Conservation (phyloP, 1,140 invertebrate species). For the Drepana arcuata region DNA sequence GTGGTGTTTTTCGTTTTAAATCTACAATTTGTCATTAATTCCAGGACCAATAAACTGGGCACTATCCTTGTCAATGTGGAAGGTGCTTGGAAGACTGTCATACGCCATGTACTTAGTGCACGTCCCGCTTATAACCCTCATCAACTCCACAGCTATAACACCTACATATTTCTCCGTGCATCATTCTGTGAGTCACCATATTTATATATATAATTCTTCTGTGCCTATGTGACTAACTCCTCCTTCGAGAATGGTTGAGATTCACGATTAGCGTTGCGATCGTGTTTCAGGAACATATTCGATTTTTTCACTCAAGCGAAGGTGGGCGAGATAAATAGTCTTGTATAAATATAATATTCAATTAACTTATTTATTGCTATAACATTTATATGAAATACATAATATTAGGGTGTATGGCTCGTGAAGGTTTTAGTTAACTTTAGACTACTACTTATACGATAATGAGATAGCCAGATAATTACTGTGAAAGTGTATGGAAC, state of each 20-base stretch:
- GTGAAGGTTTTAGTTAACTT: no score
- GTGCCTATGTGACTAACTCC: neutral
- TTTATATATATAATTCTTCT: no score
- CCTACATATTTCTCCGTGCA: conserved; percentile 15
- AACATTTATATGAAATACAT: no score
- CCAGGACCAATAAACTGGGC: conserved; percentile 60
- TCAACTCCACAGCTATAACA: conserved; percentile 10
- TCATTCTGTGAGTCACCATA: conserved; percentile 18
- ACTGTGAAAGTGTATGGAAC: no score
- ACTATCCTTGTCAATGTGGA: conserved; percentile 55
- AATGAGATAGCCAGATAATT: no score
- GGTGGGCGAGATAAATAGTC: neutral
- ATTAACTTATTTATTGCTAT: no score
- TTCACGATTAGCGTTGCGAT: neutral
- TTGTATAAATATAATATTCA: neutral
- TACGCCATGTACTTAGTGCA: conserved; percentile 69
- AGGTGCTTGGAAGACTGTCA: conserved; percentile 53
- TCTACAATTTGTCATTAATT: no score
- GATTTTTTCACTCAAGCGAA: neutral
- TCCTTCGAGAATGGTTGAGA: neutral
- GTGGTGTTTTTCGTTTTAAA: no score
- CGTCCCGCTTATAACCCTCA: conserved; percentile 24
- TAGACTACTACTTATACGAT: no score
- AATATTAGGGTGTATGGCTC: no score
- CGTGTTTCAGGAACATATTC: neutral